A percentile compares a stretch with the other conserved stretches of the same genome.
These are phyloP conservation scores for Sebastes trivittatus DNA, from an alignment of 2,797 vertebrate genomes.

Conservation along the genomic window DNA sequence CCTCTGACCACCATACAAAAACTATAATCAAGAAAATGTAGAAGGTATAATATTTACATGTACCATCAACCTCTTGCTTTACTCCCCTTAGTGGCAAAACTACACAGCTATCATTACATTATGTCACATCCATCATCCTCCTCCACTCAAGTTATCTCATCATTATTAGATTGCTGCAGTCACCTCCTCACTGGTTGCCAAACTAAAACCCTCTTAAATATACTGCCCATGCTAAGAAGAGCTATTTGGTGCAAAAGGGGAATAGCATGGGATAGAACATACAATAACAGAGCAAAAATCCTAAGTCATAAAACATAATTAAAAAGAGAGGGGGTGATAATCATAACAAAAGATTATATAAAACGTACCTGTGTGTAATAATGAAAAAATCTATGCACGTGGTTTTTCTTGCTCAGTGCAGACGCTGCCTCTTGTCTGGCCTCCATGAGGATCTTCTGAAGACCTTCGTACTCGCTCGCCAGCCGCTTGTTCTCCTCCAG, in stretches of 20 bases:
- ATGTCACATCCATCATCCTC: conserved; percentile 80
- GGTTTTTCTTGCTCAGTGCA: conserved; percentile 69
- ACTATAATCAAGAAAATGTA: conserved; percentile 46
- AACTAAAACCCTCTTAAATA: conserved; percentile 68
- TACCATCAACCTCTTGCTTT: conserved; percentile 60
- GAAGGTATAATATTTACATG: conserved; percentile 64
- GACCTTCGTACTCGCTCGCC: conserved; percentile 77
- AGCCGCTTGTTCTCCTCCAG: conserved; percentile 82
- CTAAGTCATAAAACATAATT: conserved; percentile 17
- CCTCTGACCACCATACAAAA: conserved; percentile 52
- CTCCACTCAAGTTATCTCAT: conserved; percentile 79
- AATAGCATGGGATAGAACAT: conserved; percentile 12
- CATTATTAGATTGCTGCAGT: conserved; percentile 79
- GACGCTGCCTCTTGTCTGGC: conserved; percentile 74
- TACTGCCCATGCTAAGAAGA: conserved; percentile 53
- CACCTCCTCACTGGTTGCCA: conserved; percentile 71
- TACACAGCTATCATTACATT: conserved; percentile 74
- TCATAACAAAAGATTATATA: conserved; percentile 36
- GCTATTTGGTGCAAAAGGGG: conserved; percentile 3
- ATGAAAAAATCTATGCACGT: conserved; percentile 57
- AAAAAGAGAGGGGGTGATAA: conserved; percentile 2
- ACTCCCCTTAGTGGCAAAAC: conserved; percentile 68
- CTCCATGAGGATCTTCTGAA: conserved; percentile 71
- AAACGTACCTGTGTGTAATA: conserved; percentile 82
- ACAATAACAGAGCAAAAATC: background rate